Base-by-base conservation (phyloP, 2,888 invertebrate genomes). In the Harpalus rubripes region DNA sequence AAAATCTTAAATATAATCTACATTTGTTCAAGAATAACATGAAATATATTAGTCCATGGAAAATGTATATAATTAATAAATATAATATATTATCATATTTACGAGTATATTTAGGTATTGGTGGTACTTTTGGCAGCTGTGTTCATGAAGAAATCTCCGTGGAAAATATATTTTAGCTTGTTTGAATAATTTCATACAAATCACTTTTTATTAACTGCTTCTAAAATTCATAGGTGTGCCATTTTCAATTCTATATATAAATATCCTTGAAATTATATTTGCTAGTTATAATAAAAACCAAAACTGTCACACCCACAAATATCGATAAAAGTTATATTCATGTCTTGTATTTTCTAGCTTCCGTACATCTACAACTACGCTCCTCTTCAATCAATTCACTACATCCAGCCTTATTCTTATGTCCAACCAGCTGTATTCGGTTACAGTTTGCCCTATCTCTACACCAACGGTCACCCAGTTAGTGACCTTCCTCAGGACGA, bases 401-500 rank as follows among this genome's bases (percentile, higher is more conserved):
- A 84, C 44, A 16, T 41, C 8, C 61, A 80, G 32, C 78, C 74
- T 7, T 83, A 83, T 7, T 59, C 61, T 58, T 84, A 84, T 52
- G 16, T 61, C 22, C 26, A 39, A 12, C 84, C 84, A 8, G 63
- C 76, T 39, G 74, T 83, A 10, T 83, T 76, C 63, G 44, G 83
- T 39, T 82, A 82, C 15, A 6, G 32, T n/a, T 7, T 74, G 1
- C 84, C 84, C 0, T 63, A 58, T 26, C 8, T 78, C 0, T 84
- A 84, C 84, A 84, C 26, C 56, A 78, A 56, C 8, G 84, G 84
- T 15, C 84, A 84, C 65, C 78, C 59, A 12, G 84, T 52, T 3
- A 78, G 56, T 63, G 84, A 84, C n/a, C 59, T 84, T 63, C 84
- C 84, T 52, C 78, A 76, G 16, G 84, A 84, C 7, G 84, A 84